Evolutionary conservation across 2,113 vertebrate species (phyloP), one percentile per base, ranked within the genome.

Genomic region (Fulica atra): DNA sequence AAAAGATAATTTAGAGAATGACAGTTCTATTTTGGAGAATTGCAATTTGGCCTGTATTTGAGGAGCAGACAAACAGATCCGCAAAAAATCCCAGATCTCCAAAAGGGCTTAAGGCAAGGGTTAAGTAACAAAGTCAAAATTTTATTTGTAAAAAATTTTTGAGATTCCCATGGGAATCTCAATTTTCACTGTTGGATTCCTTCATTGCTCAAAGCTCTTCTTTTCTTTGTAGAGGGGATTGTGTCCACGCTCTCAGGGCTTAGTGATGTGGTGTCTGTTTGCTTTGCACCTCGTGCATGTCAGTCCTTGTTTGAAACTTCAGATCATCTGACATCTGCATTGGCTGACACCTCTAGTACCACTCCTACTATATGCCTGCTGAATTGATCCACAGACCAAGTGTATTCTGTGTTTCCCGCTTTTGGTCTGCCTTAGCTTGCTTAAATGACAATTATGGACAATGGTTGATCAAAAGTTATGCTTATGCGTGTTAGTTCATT

Each of bases 401-500:
- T 19, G 10, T 53, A 29, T 64, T 88, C 36, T 6, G 0, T 80
- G 14, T 73, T 80, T 80, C 46, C n/a, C 36, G 18, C 0, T 53
- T 21, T 89, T n/a, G 21, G 23, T 80, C 64, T 87, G 7, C 56
- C 8, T 36, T 44, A n/a, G 35, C 33, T 69, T 23, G 31, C 19
- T 8, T 60, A 73, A 86, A 38, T 69, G 25, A 25, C 29, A 70
- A 1, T 84, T 13, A 21, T 5, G 5, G n/a, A 6, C 23, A n/a
- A 6, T 33, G 19, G 14, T 38, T 38, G 35, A 44, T 91, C 35
- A 59, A 85, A 65, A 65, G 26, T 59, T 51, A 2, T 33, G 21
- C 3, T 59, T 59, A 2, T 23, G 17, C 2, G 1, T 35, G 21
- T 60, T 78, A 50, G 35, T 64, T 38, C 2, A 0, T 66, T 57